Percentiles rank a stretch among this genome's conserved stretches.
Evolutionary conservation across 35 echinoderm and acorn worm species (phyloP).

Genomic region (Ptychodera flava): DNA sequence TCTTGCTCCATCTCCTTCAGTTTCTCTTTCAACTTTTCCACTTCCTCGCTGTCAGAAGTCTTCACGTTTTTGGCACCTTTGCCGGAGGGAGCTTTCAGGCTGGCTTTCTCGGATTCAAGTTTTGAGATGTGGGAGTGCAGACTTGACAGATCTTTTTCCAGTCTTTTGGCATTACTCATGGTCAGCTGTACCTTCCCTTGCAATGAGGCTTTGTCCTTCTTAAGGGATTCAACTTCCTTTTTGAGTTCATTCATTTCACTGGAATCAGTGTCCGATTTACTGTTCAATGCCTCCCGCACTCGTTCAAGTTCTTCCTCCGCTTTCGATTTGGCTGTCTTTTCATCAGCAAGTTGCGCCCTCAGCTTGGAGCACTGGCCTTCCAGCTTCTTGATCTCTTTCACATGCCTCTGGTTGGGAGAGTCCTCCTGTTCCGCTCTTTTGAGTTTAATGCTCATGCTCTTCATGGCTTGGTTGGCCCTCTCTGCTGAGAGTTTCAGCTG

Average conservation of each 20-base stretch:
- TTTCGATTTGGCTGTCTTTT: conserved; percentile 31
- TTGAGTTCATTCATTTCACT: not conserved
- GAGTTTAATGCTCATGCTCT: conserved; percentile 52
- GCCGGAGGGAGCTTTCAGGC: too few species aligned
- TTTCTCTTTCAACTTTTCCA: not conserved
- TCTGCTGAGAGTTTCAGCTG: conserved; percentile 54
- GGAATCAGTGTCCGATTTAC: not conserved
- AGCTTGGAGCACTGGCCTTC: conserved; percentile 44
- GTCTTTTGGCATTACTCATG: conserved; percentile 3
- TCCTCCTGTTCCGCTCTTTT: conserved; percentile 46
- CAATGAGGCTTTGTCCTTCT: conserved; percentile 8
- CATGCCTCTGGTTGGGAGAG: conserved; percentile 25
- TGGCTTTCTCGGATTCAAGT: not conserved
- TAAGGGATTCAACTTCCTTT: not conserved
- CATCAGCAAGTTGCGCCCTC: conserved; percentile 47
- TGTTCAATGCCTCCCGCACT: not conserved
- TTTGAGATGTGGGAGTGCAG: not conserved
- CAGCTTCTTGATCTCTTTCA: conserved; percentile 49
- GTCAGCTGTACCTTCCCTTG: conserved; percentile 6
- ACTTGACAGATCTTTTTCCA: not conserved
- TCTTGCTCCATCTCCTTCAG: not conserved
- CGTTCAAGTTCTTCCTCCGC: not conserved
- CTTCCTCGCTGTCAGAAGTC: not conserved
- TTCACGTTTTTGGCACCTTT: not conserved
- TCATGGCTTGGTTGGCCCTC: conserved; percentile 42